phyloP scores from a whole-genome alignment of 2,888 invertebrate species.

The Coelopa pilipes region DNA sequence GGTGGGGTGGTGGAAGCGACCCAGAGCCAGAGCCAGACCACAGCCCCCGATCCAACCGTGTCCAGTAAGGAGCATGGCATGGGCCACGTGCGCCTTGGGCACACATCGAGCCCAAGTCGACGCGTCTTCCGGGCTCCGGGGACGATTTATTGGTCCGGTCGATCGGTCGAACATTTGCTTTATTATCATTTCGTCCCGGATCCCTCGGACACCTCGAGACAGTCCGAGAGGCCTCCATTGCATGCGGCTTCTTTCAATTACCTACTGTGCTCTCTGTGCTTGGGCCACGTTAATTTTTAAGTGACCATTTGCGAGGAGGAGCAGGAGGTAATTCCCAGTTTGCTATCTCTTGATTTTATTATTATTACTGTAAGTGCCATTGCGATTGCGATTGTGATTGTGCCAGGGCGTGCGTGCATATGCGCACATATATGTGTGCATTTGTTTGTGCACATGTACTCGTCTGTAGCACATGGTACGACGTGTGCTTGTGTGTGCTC shows the following conservation, averaged over 20 bases:
- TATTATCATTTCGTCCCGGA: neutral
- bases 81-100: neutral
- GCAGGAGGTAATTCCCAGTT: slow-evolving; percentile 21
- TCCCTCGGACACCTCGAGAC: no score
- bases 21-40: no score
- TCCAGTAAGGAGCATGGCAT: no score
- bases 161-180: neutral
- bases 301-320: slow-evolving; percentile 9
- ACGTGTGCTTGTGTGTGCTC: neutral
- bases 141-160: neutral
- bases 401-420: no score
- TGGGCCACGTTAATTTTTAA: slow-evolving; percentile 11
- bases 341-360: slow-evolving; percentile 29
- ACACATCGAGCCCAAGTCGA: neutral
- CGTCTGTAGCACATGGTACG: neutral
- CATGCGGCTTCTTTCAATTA: slow-evolving; percentile 13
- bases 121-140: neutral
- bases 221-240: neutral
- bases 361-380: neutral
- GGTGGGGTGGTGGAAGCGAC: no score
- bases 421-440: no score
- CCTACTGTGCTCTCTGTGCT: neutral
- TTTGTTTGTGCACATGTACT: no score
- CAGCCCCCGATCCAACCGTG: no score
- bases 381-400: no score